Evolutionary conservation across 2,797 vertebrate species (phyloP).

Genomic region (Gobionotothen gibberifrons): DNA sequence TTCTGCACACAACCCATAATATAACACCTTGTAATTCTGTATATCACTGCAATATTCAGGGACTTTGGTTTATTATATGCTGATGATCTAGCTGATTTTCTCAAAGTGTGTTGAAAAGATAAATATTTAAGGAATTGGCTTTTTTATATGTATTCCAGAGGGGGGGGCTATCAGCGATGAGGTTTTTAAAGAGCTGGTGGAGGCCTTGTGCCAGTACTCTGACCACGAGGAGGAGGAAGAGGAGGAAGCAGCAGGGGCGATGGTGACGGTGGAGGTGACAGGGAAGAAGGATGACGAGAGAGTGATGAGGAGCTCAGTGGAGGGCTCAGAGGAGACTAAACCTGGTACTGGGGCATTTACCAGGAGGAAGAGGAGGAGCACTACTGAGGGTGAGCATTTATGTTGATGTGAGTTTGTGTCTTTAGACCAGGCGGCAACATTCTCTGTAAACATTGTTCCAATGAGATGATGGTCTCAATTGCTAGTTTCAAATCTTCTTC

Average conservation of each 20-base stretch:
- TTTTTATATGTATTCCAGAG: constrained; percentile 71
- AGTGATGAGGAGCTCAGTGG: constrained; percentile 77
- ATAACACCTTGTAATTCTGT: background rate
- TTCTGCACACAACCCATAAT: background rate
- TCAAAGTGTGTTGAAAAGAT: background rate
- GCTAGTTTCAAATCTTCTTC: too few species aligned
- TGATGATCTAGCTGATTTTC: constrained; percentile 4
- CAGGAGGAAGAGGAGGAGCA: constrained; percentile 80
- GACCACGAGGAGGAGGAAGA: constrained; percentile 93
- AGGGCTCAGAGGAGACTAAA: constrained; percentile 81
- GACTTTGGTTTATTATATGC: background rate
- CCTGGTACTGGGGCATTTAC: constrained; percentile 55
- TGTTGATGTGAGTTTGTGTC: constrained; percentile 3
- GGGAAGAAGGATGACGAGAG: constrained; percentile 84
- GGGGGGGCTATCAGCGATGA: constrained; percentile 95
- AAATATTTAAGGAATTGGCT: background rate
- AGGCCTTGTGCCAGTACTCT: constrained; percentile 92
- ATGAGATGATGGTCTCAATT: too few species aligned
- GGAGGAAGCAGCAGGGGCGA: constrained; percentile 78
- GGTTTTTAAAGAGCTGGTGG: constrained; percentile 95
- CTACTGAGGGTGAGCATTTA: constrained; percentile 77
- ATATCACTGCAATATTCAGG: background rate
- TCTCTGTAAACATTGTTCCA: too few species aligned
- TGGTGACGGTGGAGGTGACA: constrained; percentile 68
- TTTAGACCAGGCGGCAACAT: too few species aligned